These are phyloP conservation scores for Enteromius treurensis DNA, from an alignment of 2,797 vertebrate species.

Conservation along the genomic window DNA sequence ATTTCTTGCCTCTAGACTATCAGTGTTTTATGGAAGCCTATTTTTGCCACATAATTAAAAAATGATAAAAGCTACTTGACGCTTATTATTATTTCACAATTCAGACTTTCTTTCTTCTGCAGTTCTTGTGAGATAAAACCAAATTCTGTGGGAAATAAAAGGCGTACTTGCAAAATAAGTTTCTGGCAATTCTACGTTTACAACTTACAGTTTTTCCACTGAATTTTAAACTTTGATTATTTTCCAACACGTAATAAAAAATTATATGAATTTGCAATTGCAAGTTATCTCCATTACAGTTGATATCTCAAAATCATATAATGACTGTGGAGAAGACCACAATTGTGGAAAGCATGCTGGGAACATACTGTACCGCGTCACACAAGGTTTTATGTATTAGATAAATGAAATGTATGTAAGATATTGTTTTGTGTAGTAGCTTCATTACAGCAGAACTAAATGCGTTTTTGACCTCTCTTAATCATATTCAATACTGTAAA, in stretches of 20 bases:
- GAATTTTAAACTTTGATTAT: neutral
- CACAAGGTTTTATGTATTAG: neutral
- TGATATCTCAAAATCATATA: neutral
- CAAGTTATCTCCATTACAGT: neutral
- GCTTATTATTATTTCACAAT: neutral
- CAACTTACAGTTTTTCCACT: neutral
- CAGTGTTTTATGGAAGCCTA: neutral
- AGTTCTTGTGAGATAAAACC: no score
- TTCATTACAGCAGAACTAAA: neutral
- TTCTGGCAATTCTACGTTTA: neutral
- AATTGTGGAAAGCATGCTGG: neutral
- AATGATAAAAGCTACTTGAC: neutral
- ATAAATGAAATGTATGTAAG: neutral
- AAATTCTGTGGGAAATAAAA: neutral
- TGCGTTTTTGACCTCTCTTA: neutral
- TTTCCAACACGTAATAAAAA: no score
- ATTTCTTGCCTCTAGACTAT: neutral
- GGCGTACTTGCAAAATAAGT: no score
- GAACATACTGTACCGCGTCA: neutral
- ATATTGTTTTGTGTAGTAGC: neutral
- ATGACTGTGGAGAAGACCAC: neutral
- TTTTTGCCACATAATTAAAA: neutral
- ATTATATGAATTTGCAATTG: neutral
- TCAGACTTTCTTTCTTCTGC: neutral
- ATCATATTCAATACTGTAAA: neutral